Evolutionary conservation across 2,888 invertebrate genomes (phyloP).

Genomic region (Watsonalla binaria): DNA sequence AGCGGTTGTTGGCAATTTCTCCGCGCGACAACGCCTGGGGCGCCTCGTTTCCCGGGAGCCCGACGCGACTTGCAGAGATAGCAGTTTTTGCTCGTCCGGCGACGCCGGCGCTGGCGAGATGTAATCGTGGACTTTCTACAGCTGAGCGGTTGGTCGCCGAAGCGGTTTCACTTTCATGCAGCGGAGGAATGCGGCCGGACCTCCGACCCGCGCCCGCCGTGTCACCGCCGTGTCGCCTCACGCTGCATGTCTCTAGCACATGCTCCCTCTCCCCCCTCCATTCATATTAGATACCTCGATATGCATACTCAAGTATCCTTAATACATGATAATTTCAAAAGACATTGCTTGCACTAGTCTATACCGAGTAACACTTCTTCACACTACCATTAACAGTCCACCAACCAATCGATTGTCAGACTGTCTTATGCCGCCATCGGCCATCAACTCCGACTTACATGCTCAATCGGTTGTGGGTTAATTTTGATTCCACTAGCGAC

Average conservation of each 20-base stretch:
- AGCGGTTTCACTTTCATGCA: constrained; percentile 76
- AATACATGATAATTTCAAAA: constrained; percentile 21
- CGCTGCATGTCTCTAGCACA: constrained; percentile 22
- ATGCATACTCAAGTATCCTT: constrained; percentile 38
- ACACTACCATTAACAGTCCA: too few species aligned
- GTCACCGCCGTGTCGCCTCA: constrained; percentile 36
- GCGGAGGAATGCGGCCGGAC: constrained; percentile 74
- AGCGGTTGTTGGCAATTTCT: constrained; percentile 58
- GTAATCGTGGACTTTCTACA: constrained; percentile 77
- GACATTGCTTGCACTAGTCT: too few species aligned
- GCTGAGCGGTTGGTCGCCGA: constrained; percentile 59
- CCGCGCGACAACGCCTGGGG: constrained; percentile 52
- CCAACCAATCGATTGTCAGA: too few species aligned
- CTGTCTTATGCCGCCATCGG: constrained; percentile 13
- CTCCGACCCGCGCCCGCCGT: constrained; percentile 65
- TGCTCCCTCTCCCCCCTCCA: constrained; percentile 16
- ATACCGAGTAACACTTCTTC: too few species aligned
- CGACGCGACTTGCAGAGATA: constrained; percentile 48
- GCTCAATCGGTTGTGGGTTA: constrained; percentile 36
- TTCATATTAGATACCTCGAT: constrained; percentile 17
- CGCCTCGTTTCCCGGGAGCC: constrained; percentile 66
- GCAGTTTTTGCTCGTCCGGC: constrained; percentile 69
- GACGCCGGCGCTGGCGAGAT: constrained; percentile 54
- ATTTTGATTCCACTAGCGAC: constrained; percentile 56
- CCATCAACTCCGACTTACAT: constrained; percentile 23